Evolutionary conservation across 2,797 vertebrate genomes (phyloP), one percentile per base, ranked within the genome.

Genomic region (Mionectes olivaceus): DNA sequence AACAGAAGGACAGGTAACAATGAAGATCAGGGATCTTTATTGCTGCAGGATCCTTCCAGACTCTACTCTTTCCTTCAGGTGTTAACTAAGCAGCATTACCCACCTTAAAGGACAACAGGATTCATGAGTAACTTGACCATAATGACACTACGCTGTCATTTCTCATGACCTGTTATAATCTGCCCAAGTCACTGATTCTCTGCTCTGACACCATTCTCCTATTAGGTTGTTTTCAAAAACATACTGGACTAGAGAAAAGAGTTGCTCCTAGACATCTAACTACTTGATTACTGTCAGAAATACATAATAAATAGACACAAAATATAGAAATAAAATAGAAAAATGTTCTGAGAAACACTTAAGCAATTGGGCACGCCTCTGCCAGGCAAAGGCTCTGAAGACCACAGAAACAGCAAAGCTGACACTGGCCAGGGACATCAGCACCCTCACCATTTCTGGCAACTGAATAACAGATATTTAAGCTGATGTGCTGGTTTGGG

Each of bases 351-450:
- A 75, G 39, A 85, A 90, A 81, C 24, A 61, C 21, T 37, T 28
- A 11, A 70, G 47, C 0, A 0, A 52, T 16, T 35, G 32, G 52
- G 41, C 23, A 61, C 1, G 1, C 7, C 5, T 76, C 50, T 49
- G 25, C 24, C 37, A 61, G 0, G 2, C 17, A 60, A 81, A 37
- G 17, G 39, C 30, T 64, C 49, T 24, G 6, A 83, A 90, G 69
- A 85, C 25, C 30, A 82, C 41, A 81, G 23, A 78, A 68, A 19
- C 1, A 53, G 50, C 49, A 73, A 86, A 87, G 55, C 23, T 92
- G 50, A 60, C 37, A 30, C 12, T 19, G 35, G 30, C 15, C 50
- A 77, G 33, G 17, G 37, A 70, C 32, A 49, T 16, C 44, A 63
- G 25, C 60, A 80, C 44, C 28, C n/a, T 85, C 37, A 70, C 3